Evolutionary conservation across 2,797 vertebrate genomes (phyloP), one percentile per base, ranked within the genome.

Genomic region (Choloepus didactylus): DNA sequence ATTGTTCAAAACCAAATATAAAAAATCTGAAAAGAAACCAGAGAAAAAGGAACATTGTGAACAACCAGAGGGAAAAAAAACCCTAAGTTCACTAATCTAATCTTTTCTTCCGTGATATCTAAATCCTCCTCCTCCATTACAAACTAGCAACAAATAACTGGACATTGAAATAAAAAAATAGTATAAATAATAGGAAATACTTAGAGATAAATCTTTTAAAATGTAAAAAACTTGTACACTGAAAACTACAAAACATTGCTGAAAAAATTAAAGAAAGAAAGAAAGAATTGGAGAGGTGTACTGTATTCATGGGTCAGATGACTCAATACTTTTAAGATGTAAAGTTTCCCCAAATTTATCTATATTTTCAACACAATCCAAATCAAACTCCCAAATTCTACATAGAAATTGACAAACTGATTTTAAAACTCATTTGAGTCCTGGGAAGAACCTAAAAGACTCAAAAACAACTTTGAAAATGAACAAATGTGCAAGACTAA

Each of bases 261-360:
- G 62, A 75, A 82, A 14, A 95, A 87, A 59, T 84, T n/a, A 38
- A 87, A 76, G 41, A 87, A 41, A 14, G 66, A 93, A 82, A 66
- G 51, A 94, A 77, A 69, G 35, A 35, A 35, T 35, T 64, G 41
- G 9, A 70, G 10, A 73, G 38, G n/a, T 69, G 64, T n/a, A 69
- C 18, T 6, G 79, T 46, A 18, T 49, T 79, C 18, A 41, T 46
- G 16, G 8, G 18, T 70, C 51, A 5, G 14, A 29, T 62, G 41
- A 72, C 6, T 46, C 23, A 76, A 27, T 44, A 72, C 66, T 76
- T 62, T 64, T 67, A 49, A 38, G 44, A 93, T 27, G 11, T 72
- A 84, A 66, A 67, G 77, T 56, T 85, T 89, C 31, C 72, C 3
- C 23, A 83, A 75, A 87, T 54, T 92, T n/a, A 83, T 35, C 38